A percentile compares a stretch with the other conserved stretches of the same genome.
Conservation (phyloP, 2,113 vertebrate genomes). For the Oriolus oriolus region DNA sequence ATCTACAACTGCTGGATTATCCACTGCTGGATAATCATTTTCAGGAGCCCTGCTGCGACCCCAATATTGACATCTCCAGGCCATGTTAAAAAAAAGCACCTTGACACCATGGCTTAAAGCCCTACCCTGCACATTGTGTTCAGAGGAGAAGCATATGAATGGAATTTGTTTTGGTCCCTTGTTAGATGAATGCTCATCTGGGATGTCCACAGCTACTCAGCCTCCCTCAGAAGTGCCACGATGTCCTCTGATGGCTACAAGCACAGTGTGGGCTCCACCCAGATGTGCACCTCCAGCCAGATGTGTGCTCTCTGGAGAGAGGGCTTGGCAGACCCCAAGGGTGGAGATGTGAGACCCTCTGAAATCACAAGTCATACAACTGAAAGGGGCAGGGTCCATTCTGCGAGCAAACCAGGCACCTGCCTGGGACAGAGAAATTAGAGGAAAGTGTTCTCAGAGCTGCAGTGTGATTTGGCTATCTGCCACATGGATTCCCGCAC, state of each 20-base stretch:
- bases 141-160: neutral
- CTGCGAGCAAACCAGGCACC: neutral
- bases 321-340: rapidly evolving
- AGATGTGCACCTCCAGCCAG: neutral
- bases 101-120: neutral
- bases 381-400: neutral
- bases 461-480: neutral
- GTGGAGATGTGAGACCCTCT: neutral
- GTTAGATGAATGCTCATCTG: neutral
- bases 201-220: neutral
- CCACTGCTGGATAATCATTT: neutral
- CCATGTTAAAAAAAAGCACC: neutral
- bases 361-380: rapidly evolving
- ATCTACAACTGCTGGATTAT: neutral
- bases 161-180: neutral
- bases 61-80: neutral
- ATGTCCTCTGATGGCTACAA: neutral
- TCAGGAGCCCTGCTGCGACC: neutral
- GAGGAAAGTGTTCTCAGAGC: neutral
- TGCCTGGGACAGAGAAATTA: neutral
- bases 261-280: neutral
- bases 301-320: neutral
- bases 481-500: neutral
- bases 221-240: neutral
- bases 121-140: neutral